Evolutionary conservation across 1,140 invertebrate genomes (phyloP), one percentile per base, ranked within the genome.

Genomic region (Rhynchophorus ferrugineus): DNA sequence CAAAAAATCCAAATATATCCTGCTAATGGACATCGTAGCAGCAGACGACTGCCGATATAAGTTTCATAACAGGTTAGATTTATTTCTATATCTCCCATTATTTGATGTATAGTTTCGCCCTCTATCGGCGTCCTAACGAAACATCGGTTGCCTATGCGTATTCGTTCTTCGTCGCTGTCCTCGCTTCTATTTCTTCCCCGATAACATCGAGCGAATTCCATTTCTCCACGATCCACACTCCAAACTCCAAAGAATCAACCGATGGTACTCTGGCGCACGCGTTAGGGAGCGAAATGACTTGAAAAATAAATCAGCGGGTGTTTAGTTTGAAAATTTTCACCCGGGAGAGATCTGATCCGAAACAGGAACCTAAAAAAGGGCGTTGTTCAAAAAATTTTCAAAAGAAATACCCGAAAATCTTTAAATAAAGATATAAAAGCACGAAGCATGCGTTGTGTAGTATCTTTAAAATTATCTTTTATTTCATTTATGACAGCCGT

Each of bases 1-100:
- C 81, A 89, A 88, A 79, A 85, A 89, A 78, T 86, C 89, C 77
- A 93, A 92, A 81, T 94, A 93, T 81, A 91, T 92, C 72, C 81
- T 93, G 63, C 80, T 95, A 73, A 89, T 93, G 85, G 89, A 92
- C 81, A 90, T 91, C 76, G 87, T 91, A 66, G 85, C 89, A 65
- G 86, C 88, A 57, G 89, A 92, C 75, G 89, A 92, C 78, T 91
- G 87, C 78, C 82, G 87, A 79, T 93, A 92, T 81, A 91, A 93
- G 80, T 94, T 92, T 80, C 89, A 92, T 77, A 93, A 92, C 83
- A 88, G 85, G 85, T 88, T 68, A 70, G 68, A 66, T 29, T 52
- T 52, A 38, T 51, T 50, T 57, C 37, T 44, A 6, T 59, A 53
- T 53, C 59, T 58, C 56, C 50, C 59, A 48, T 58, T 39, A 49